Evolutionary conservation across 2,888 invertebrate species (phyloP), one percentile per base, ranked within the genome.

Genomic region (Coremacera marginata): DNA sequence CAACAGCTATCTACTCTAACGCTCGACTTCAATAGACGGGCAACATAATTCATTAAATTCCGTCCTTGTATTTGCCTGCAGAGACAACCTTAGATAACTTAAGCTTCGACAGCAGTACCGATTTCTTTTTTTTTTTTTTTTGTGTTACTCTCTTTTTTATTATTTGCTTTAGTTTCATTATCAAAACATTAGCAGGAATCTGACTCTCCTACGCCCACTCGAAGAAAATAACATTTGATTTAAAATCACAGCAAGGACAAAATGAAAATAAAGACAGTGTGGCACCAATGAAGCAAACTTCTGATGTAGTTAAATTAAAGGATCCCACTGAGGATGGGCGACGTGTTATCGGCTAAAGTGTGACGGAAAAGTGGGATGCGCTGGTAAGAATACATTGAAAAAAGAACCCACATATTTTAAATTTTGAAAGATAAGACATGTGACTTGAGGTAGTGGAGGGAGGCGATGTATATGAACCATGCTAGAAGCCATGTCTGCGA

Each of bases 241-340:
- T 68, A 14, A 68, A 68, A 68, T 68, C 68, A 22, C 49, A n/a
- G 27, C 68, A 68, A 68, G 68, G 68, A 68, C 68, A 16, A 68
- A 25, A 19, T 2, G 25, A 51, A 68, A 49, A 68, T 68, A 68
- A 68, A 68, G 68, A 68, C 68, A 27, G 68, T 27, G 68, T 27
- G 68, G 51, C 68, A 51, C 51, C 68, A 68, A 65, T 34, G 68
- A 49, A 55, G 55, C 55, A 19, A 44, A 14, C 44, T 44, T 11
- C 44, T 44, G 44, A 44, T 44, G 14, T 44, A 44, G 44, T 44
- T 44, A 44, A 44, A 11, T 44, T 44, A 44, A 44, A 11, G 11
- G 11, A 2, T 14, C 14, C n/a, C 19, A 7, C 7, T 5, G 55
- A 22, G 55, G 19, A 55, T 2, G n/a, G 52, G 52, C 7, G 25